Base-by-base conservation (phyloP, 2,888 invertebrate species). In the Strigamia transsilvanica region DNA sequence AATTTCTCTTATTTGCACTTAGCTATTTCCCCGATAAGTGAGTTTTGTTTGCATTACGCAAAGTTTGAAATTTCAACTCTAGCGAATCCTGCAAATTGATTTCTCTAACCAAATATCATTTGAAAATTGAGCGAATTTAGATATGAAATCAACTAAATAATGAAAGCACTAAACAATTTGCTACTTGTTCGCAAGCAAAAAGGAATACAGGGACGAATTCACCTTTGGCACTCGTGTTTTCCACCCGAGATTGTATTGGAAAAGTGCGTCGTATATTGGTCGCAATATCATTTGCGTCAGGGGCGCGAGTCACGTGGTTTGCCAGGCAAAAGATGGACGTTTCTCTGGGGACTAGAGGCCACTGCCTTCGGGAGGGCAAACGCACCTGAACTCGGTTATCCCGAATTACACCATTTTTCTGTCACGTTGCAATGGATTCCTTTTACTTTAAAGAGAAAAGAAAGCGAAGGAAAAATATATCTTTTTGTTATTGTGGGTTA, bases 221-320 rank as follows among this genome's bases (percentile, higher is more conserved):
- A 51, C 51, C 15, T 51, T 18, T 51, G 15, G 15, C n/a, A 15
- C 51, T 2, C 21, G 23, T 46, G 61, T 66, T 66, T 66, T 23
- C 61, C 0, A 66, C 18, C 5, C 21, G 13, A 18, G 21, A 66
- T n/a, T 66, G 61, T 66, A 66, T 66, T 66, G 61, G 61, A 66
- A 38, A 66, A 23, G 1, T 18, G 61, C 21, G 18, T 66, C 61
- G 21, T 66, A 66, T 66, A 18, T 66, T 18, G 61, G 61, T 66
- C 61, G 61, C 61, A 66, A 66, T 66, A 66, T 66, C 61, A 66
- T 66, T 66, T 66, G 61, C 61, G 61, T 66, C 61, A 66, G 18
- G 51, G 12, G n/a, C 18, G n/a, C 15, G 12, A 51, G 61, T 66
- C 61, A 66, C 21, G 61, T 66, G 61, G 38, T 66, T 66, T 66